Evolutionary conservation across 2,888 invertebrate genomes (phyloP).

Genomic region (Notodonta ziczac): DNA sequence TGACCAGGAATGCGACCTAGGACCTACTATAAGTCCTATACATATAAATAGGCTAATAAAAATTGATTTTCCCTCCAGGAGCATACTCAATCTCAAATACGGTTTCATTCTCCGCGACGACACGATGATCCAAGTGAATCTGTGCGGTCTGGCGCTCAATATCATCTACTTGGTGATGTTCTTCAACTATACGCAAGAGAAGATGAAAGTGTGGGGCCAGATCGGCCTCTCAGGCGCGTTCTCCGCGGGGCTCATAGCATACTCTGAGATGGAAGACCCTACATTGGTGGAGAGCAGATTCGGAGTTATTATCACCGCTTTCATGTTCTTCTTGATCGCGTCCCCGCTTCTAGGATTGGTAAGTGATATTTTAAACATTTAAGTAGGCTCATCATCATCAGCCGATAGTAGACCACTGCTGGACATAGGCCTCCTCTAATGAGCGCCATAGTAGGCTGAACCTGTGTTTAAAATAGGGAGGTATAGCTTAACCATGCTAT

Average conservation of each 20-base stretch:
- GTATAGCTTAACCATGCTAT: no score
- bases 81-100: slow-evolving; percentile 90
- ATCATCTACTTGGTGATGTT: slow-evolving; percentile 87
- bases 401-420: no score
- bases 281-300: slow-evolving; percentile 87
- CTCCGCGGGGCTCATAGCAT: slow-evolving; percentile 85
- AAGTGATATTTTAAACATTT: slow-evolving; percentile 54
- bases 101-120: slow-evolving; percentile 89
- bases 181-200: slow-evolving; percentile 86
- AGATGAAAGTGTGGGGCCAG: slow-evolving; percentile 81
- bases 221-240: slow-evolving; percentile 83
- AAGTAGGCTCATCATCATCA: no score
- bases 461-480: no score
- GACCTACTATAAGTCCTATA: no score
- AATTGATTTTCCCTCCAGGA: slow-evolving; percentile 79
- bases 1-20: no score
- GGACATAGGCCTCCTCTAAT: no score
- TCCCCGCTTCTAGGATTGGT: slow-evolving; percentile 89
- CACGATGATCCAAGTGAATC: slow-evolving; percentile 91
- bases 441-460: no score
- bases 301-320: slow-evolving; percentile 88
- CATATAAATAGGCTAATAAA: no score
- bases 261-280: slow-evolving; percentile 87
- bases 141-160: slow-evolving; percentile 89
- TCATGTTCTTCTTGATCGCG: slow-evolving; percentile 87